phyloP scores from a whole-genome alignment of 2,888 invertebrate species.

The Ichneumoninae sp. region DNA sequence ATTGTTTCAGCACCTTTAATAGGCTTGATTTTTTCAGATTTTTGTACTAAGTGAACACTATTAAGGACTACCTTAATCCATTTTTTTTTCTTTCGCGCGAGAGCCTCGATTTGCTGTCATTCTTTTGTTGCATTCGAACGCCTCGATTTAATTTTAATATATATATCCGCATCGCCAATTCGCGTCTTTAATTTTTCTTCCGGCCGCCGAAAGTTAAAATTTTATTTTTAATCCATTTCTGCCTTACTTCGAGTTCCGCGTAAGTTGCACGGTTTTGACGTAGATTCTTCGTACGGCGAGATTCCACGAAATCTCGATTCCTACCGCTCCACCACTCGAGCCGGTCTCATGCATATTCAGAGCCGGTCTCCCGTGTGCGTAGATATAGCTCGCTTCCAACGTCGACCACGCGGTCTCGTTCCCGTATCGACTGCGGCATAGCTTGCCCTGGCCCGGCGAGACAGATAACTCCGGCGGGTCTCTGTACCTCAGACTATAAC shows the following conservation, averaged over 20 bases:
- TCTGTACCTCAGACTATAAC: slow-evolving; percentile 49
- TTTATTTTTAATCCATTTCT: not conserved
- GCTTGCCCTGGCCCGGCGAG: slow-evolving; percentile 38
- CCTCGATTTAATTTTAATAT: not conserved
- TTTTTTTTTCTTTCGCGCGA: no score
- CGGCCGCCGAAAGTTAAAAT: not conserved
- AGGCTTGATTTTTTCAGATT: no score
- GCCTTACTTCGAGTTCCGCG: not conserved
- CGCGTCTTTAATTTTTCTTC: not conserved
- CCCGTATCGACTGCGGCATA: slow-evolving; percentile 44
- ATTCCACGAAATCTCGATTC: slow-evolving; percentile 32
- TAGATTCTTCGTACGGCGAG: not conserved
- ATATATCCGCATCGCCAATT: not conserved
- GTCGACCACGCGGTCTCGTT: slow-evolving; percentile 48
- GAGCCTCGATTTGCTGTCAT: no score
- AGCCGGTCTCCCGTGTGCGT: not conserved
- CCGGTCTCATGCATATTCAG: slow-evolving; percentile 22
- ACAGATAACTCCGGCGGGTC: slow-evolving; percentile 48
- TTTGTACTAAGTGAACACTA: no score
- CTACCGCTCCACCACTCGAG: not conserved
- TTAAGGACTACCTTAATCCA: no score
- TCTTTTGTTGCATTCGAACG: not conserved
- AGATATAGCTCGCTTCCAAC: slow-evolving; percentile 25
- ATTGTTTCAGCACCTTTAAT: no score
- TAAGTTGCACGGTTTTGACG: not conserved